These are phyloP conservation scores for Poicephalus gulielmi DNA, from an alignment of 2,113 vertebrate species.

Conservation along the genomic window DNA sequence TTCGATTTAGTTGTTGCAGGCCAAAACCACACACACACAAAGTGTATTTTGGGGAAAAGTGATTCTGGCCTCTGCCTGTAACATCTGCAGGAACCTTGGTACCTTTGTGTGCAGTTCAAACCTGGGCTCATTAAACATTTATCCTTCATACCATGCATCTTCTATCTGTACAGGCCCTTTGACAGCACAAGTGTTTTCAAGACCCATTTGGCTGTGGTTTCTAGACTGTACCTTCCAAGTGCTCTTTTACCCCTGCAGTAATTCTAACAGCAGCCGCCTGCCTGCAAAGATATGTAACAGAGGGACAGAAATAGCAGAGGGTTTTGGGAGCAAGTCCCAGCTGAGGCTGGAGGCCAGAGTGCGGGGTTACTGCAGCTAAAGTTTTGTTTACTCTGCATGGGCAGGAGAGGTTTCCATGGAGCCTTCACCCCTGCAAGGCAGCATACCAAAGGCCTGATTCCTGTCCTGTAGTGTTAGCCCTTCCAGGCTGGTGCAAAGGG, in stretches of 20 bases:
- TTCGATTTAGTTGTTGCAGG: neutral
- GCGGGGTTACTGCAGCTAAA: neutral
- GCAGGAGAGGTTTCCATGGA: neutral
- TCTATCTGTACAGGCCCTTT: neutral
- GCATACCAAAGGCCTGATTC: neutral
- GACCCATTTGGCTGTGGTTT: neutral
- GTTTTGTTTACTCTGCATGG: neutral
- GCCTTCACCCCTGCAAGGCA: neutral
- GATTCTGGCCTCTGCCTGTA: neutral
- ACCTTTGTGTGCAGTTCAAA: neutral
- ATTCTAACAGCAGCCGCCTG: neutral
- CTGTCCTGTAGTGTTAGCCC: neutral
- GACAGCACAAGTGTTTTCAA: neutral
- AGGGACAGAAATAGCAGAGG: neutral
- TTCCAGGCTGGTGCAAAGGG: neutral
- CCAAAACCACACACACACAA: neutral
- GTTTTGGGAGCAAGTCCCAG: neutral
- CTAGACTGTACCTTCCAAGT: neutral
- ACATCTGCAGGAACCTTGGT: neutral
- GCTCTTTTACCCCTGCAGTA: neutral
- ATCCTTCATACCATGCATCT: neutral
- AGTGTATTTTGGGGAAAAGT: neutral
- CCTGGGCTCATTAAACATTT: neutral
- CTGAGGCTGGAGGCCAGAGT: neutral
- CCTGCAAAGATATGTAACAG: accelerated